Conservation (phyloP, 2,888 invertebrate species). For the Lysandra coridon region DNA sequence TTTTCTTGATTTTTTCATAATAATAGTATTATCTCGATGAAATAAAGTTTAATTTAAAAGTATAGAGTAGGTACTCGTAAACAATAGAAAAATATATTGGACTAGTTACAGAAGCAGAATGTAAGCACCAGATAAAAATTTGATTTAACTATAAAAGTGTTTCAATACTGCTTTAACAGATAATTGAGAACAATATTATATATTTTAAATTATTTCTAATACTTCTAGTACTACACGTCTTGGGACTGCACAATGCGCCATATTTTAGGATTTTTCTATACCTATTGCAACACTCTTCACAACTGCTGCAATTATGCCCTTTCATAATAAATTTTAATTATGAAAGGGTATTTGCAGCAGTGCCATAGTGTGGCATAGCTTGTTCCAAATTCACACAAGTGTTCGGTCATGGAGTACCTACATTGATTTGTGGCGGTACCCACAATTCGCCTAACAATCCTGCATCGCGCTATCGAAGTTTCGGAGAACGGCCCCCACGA, state of each 20-base stretch:
- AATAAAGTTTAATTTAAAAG: not conserved
- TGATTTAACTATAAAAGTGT: not conserved
- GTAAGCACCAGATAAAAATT: not conserved
- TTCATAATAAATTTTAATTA: too few species aligned
- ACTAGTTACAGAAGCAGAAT: conserved; percentile 7
- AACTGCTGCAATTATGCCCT: not conserved
- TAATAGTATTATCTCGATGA: not conserved
- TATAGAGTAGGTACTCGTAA: not conserved
- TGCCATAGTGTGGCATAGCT: not conserved
- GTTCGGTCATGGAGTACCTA: not conserved
- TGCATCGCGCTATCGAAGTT: too few species aligned
- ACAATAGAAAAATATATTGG: not conserved
- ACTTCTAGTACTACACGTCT: not conserved
- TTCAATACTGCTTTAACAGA: not conserved
- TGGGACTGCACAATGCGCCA: not conserved
- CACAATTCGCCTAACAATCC: too few species aligned
- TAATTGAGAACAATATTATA: not conserved
- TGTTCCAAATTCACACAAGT: not conserved
- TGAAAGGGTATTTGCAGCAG: too few species aligned
- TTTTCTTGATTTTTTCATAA: not conserved
- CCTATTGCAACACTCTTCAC: not conserved
- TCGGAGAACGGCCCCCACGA: too few species aligned
- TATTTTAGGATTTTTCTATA: not conserved
- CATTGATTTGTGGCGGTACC: too few species aligned
- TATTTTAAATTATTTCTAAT: not conserved